phyloP scores from a whole-genome alignment of 1,140 invertebrate genomes.

The Drosophila lini region DNA sequence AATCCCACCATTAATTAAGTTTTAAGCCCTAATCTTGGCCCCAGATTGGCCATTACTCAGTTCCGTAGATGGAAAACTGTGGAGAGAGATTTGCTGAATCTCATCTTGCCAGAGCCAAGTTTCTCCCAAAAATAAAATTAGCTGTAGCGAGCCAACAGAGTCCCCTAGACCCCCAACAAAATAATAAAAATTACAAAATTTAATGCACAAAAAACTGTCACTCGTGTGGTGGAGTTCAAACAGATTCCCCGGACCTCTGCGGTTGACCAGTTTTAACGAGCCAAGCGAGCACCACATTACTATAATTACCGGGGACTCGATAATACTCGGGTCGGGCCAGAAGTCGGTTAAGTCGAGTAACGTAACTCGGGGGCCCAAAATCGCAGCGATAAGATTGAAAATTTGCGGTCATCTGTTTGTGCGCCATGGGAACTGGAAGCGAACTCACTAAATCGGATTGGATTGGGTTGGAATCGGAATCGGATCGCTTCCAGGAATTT shows the following conservation, averaged over 20 bases:
- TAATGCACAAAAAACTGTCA: conserved; percentile 21
- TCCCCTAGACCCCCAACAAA: background rate
- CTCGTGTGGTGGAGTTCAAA: conserved; percentile 14
- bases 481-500: conserved; percentile 44
- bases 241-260: conserved; percentile 25
- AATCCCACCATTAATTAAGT: background rate
- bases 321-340: conserved; percentile 6
- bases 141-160: background rate
- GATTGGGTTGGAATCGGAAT: background rate
- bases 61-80: background rate
- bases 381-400: conserved; percentile 44
- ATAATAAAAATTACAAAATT: background rate
- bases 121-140: no score
- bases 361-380: conserved; percentile 26
- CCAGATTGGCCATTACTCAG: background rate
- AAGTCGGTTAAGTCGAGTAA: conserved; percentile 3
- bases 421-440: conserved; percentile 22
- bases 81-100: no score
- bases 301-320: conserved; percentile 17
- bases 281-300: conserved; percentile 17
- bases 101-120: no score
- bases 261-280: conserved; percentile 44
- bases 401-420: conserved; percentile 46
- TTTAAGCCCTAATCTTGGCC: background rate
- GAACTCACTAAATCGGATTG: conserved; percentile 6